Evolutionary conservation across 1,140 invertebrate species (phyloP).

Genomic region (Neomicropteryx cornuta): DNA sequence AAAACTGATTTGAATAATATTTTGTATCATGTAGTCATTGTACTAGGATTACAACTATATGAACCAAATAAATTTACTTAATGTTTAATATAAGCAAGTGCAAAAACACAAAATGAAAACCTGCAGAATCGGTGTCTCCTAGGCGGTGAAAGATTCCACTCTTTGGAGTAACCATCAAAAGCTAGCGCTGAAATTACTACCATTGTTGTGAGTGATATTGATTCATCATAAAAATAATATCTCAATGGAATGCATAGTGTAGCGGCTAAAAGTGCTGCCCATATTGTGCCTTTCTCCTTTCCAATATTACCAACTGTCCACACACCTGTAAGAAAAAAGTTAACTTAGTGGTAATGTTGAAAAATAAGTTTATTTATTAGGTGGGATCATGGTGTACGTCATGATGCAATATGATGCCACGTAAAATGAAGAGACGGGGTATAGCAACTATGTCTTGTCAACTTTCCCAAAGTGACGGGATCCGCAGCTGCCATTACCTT

Average conservation of each 20-base stretch:
- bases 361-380: slow-evolving; percentile 3
- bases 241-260: slow-evolving; percentile 53
- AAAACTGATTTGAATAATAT: too few species aligned
- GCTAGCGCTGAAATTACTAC: slow-evolving; percentile 47
- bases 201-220: slow-evolving; percentile 53
- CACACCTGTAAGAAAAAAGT: slow-evolving; percentile 51
- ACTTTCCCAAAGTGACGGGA: too few species aligned
- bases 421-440: too few species aligned
- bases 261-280: slow-evolving; percentile 56
- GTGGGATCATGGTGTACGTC: neutral
- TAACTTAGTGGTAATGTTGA: slow-evolving; percentile 4
- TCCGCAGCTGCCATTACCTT: too few species aligned
- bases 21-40: too few species aligned
- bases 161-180: slow-evolving; percentile 64
- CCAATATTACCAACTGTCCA: slow-evolving; percentile 87
- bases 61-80: too few species aligned
- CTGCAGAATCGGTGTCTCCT: slow-evolving; percentile 35
- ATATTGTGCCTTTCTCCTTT: slow-evolving; percentile 56
- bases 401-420: neutral
- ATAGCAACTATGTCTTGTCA: too few species aligned
- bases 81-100: too few species aligned
- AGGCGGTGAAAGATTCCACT: slow-evolving; percentile 59
- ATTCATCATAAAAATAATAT: slow-evolving; percentile 56
- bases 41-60: too few species aligned
- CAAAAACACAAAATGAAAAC: too few species aligned